Percentiles rank a stretch among this genome's conserved stretches.
Conservation (phyloP, 2,797 vertebrate species). For the Sebastes kiyomatsui region DNA sequence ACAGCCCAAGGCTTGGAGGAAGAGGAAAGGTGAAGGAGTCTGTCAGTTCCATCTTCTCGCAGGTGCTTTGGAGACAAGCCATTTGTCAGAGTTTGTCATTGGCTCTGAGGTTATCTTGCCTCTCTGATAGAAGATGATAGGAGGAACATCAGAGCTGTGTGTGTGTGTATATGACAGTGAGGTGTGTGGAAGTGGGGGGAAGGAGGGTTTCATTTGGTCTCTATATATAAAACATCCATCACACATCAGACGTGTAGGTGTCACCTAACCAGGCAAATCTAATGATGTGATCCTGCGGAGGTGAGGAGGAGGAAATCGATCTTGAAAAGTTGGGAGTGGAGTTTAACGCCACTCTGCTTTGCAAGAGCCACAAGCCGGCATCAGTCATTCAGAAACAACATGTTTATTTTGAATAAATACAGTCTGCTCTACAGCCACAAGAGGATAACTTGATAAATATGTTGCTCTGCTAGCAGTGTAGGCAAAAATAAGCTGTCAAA, state of each 20-base stretch:
- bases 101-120: constrained; percentile 85
- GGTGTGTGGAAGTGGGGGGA: constrained; percentile 36
- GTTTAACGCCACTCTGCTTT: constrained; percentile 57
- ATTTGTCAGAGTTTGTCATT: constrained; percentile 88
- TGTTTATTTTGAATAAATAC: constrained; percentile 45
- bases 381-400: constrained; percentile 42
- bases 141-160: constrained; percentile 68
- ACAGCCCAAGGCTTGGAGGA: constrained; percentile 81
- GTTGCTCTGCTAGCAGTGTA: neutral
- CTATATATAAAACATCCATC: constrained; percentile 86
- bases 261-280: constrained; percentile 84
- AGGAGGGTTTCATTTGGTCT: constrained; percentile 80
- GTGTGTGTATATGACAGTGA: constrained; percentile 41
- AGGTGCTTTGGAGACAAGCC: constrained; percentile 83
- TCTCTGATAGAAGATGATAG: constrained; percentile 84
- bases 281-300: constrained; percentile 78
- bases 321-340: constrained; percentile 71
- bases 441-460: constrained; percentile 29
- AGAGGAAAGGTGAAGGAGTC: constrained; percentile 87
- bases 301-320: constrained; percentile 72
- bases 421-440: neutral
- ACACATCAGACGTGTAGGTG: constrained; percentile 80
- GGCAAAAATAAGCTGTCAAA: constrained; percentile 21
- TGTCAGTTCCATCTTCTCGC: constrained; percentile 83
- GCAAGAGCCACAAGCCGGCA: constrained; percentile 18